Evolutionary conservation across 2,888 invertebrate species (phyloP).

Genomic region (Seira sanloemensis): DNA sequence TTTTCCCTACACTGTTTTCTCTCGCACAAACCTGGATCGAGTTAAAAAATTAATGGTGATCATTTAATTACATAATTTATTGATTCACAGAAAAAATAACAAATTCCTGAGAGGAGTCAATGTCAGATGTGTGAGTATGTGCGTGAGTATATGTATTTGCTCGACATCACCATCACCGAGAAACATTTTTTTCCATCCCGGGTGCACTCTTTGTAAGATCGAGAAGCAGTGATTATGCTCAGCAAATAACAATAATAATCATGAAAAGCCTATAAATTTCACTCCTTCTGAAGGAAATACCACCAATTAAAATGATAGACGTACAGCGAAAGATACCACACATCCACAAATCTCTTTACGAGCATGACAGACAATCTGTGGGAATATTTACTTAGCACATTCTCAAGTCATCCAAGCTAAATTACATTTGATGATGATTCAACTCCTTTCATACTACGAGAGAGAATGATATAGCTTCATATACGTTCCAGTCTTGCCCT

Average conservation of each 20-base stretch:
- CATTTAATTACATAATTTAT: background rate
- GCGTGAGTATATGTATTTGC: no score
- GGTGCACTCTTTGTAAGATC: no score
- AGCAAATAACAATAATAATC: constrained; percentile 18
- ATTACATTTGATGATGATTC: constrained; percentile 14
- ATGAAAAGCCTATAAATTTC: constrained; percentile 23
- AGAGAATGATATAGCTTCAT: no score
- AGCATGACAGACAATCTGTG: constrained; percentile 42
- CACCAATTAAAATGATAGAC: constrained; percentile 56
- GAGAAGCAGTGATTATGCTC: background rate
- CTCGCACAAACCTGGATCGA: background rate
- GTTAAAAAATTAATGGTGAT: background rate
- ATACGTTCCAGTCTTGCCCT: no score
- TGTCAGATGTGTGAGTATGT: no score
- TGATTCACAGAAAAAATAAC: background rate
- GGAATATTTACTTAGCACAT: constrained; percentile 59
- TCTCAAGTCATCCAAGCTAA: constrained; percentile 43
- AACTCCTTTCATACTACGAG: background rate
- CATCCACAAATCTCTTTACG: constrained; percentile 23
- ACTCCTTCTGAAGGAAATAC: constrained; percentile 15
- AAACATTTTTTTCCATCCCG: no score
- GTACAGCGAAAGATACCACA: constrained; percentile 37
- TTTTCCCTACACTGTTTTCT: background rate
- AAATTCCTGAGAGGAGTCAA: no score
- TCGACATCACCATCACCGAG: no score